Evolutionary conservation across 2,113 vertebrate species (phyloP).

Genomic region (Montifringilla adamsi): DNA sequence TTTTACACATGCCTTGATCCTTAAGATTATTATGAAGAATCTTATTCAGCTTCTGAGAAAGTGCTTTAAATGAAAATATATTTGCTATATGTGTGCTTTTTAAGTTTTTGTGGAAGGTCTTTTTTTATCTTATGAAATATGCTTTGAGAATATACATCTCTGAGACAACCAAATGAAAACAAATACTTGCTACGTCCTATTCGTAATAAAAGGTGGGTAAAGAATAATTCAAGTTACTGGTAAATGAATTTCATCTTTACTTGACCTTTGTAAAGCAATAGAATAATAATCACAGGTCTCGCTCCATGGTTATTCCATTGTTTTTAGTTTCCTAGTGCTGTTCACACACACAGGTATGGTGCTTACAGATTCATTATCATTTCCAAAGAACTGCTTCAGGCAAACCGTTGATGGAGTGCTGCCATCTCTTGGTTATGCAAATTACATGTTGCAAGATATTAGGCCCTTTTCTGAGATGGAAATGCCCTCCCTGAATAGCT

Average conservation of each 20-base stretch:
- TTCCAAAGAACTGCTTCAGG: conserved; percentile 2
- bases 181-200: neutral
- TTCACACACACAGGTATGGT: neutral
- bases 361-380: neutral
- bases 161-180: neutral
- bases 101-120: neutral
- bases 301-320: neutral
- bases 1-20: neutral
- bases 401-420: conserved; percentile 58
- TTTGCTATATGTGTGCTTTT: neutral
- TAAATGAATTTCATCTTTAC: conserved; percentile 27
- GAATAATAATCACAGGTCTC: neutral
- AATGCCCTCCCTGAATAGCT: neutral
- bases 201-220: neutral
- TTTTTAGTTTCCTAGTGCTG: neutral
- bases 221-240: neutral
- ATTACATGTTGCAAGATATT: conserved; percentile 3
- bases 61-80: neutral
- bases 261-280: conserved; percentile 15
- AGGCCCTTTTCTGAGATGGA: neutral
- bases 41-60: neutral
- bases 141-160: neutral
- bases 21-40: neutral
- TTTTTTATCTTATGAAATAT: neutral
- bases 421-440: conserved; percentile 73